Evolutionary conservation across 2,797 vertebrate species (phyloP).

Genomic region (Melopsittacus undulatus): DNA sequence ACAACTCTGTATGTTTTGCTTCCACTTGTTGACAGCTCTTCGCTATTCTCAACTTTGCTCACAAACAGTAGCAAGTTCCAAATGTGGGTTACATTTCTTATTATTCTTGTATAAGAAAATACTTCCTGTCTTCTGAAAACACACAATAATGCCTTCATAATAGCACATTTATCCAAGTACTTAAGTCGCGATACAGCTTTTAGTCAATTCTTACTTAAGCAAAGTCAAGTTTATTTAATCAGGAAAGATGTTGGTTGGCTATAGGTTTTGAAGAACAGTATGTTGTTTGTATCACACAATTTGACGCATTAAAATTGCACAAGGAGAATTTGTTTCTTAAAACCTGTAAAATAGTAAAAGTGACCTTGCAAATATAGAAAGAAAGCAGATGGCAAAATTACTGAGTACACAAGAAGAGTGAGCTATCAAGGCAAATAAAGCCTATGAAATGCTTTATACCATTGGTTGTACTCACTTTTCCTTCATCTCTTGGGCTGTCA

Average conservation of each 20-base stretch:
- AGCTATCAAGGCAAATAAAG: background rate
- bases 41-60: background rate
- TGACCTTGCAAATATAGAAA: background rate
- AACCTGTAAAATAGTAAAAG: background rate
- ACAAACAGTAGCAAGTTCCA: background rate
- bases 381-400: background rate
- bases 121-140: background rate
- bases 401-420: background rate
- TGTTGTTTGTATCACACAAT: background rate
- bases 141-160: background rate
- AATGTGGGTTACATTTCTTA: background rate
- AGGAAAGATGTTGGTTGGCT: background rate
- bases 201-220: background rate
- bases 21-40: background rate
- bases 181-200: background rate
- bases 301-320: background rate
- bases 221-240: background rate
- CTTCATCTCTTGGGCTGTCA: constrained; percentile 97
- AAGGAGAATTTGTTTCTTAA: background rate
- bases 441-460: background rate
- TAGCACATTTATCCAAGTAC: background rate
- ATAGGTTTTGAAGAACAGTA: background rate
- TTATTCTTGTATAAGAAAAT: background rate
- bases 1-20: background rate
- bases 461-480: constrained; percentile 86